phyloP scores from a whole-genome alignment of 2,113 vertebrate genomes.

The Misgurnus anguillicaudatus region DNA sequence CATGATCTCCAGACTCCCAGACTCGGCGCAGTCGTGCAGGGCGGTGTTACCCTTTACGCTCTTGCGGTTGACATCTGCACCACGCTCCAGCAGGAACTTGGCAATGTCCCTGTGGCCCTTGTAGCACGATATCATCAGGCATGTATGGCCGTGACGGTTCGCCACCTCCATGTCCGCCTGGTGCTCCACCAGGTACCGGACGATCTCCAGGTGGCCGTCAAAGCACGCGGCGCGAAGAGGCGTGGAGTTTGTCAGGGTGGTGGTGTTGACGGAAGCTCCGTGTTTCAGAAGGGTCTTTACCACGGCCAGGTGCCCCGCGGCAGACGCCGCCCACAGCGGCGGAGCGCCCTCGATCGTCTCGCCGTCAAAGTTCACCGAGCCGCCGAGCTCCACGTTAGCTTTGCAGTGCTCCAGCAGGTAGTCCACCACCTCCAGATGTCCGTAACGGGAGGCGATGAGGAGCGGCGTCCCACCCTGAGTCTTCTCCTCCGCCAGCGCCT shows the following conservation, averaged over 20 bases:
- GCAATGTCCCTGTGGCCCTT: slow-evolving; percentile 95
- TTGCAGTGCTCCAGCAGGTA: slow-evolving; percentile 89
- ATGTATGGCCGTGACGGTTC: slow-evolving; percentile 95
- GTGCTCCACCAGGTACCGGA: slow-evolving; percentile 91
- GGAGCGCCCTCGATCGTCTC: slow-evolving; percentile 96
- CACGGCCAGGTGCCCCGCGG: slow-evolving; percentile 88
- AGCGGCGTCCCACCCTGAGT: slow-evolving; percentile 85
- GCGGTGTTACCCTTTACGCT: slow-evolving; percentile 95
- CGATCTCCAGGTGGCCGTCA: slow-evolving; percentile 92
- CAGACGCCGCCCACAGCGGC: slow-evolving; percentile 93
- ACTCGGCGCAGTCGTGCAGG: slow-evolving; percentile 92
- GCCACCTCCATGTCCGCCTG: slow-evolving; percentile 93
- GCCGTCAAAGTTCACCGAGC: slow-evolving; percentile 92
- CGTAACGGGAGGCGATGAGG: slow-evolving; percentile 85
- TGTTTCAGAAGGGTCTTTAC: slow-evolving; percentile 86
- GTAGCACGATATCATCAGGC: slow-evolving; percentile 97
- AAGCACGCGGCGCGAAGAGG: slow-evolving; percentile 94
- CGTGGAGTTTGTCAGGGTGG: slow-evolving; percentile 93
- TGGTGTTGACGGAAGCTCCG: slow-evolving; percentile 91
- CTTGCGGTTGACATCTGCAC: slow-evolving; percentile 90
- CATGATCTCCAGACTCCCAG: slow-evolving; percentile 93
- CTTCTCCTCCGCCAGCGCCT: slow-evolving; percentile 85
- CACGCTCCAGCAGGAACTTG: slow-evolving; percentile 87
- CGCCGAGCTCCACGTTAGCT: slow-evolving; percentile 87
- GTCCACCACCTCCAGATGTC: slow-evolving; percentile 88